phyloP scores from a whole-genome alignment of 2,113 vertebrate species.

The Tachycineta bicolor region DNA sequence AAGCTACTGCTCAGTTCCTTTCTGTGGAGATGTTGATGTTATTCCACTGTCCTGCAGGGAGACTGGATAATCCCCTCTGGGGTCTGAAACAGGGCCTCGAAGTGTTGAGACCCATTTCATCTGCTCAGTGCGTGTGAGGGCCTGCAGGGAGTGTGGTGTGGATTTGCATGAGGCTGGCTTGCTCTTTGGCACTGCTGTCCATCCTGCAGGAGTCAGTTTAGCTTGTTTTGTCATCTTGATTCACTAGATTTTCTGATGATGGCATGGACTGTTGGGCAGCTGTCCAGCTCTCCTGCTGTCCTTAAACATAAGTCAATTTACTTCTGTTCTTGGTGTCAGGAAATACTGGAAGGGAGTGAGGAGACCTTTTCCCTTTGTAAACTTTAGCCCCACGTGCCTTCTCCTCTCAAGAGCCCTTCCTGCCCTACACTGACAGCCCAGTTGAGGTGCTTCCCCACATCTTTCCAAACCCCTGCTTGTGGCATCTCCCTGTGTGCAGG shows the following conservation, averaged over 20 bases:
- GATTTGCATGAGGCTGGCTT: neutral
- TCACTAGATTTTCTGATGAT: neutral
- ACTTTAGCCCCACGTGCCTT: neutral
- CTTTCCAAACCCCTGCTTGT: neutral
- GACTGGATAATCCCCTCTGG: neutral
- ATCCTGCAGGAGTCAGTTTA: neutral
- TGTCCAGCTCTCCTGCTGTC: neutral
- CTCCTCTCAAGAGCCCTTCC: neutral
- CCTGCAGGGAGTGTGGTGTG: neutral
- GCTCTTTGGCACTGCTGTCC: neutral
- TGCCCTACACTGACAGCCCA: neutral
- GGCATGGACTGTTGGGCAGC: neutral
- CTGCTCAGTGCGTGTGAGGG: neutral
- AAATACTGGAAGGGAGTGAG: neutral
- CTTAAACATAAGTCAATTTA: neutral
- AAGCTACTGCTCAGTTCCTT: neutral
- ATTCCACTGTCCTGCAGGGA: neutral
- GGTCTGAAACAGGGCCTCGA: neutral
- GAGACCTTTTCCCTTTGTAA: neutral
- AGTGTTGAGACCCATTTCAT: neutral
- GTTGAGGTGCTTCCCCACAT: neutral
- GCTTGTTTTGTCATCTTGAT: neutral
- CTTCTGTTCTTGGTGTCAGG: neutral
- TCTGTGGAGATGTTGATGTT: neutral
- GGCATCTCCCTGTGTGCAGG: neutral